These are phyloP conservation scores for Pterostichus niger DNA, from an alignment of 2,888 invertebrate genomes.

Conservation along the genomic window DNA sequence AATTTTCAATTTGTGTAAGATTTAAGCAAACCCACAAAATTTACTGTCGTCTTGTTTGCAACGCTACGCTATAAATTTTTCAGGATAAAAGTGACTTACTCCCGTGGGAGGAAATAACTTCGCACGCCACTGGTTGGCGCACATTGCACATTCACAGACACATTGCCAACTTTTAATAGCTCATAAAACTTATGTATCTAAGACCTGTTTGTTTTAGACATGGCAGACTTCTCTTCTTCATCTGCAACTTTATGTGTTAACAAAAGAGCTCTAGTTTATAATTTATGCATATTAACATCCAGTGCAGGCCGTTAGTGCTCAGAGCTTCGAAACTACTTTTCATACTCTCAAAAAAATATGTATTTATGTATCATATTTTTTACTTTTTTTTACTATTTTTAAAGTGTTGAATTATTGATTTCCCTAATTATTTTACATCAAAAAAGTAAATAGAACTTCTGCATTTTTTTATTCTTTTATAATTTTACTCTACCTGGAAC, in stretches of 20 bases:
- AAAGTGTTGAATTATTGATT: no score
- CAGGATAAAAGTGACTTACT: slow-evolving; percentile 51
- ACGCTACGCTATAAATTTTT: slow-evolving; percentile 34
- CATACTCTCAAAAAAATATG: no score
- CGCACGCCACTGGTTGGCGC: slow-evolving; percentile 28
- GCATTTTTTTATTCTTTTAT: no score
- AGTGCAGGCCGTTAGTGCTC: background rate
- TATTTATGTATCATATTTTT: no score
- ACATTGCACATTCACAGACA: slow-evolving; percentile 44
- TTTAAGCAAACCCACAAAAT: slow-evolving; percentile 34
- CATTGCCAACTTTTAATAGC: slow-evolving; percentile 53
- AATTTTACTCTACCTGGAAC: no score
- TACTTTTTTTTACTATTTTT: no score
- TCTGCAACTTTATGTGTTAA: slow-evolving; percentile 41
- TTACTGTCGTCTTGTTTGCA: slow-evolving; percentile 41
- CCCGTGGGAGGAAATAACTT: slow-evolving; percentile 34
- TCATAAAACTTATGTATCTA: slow-evolving; percentile 37
- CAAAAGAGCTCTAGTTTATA: slow-evolving; percentile 27
- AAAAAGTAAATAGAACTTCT: no score
- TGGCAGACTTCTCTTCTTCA: slow-evolving; percentile 8
- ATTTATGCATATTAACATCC: slow-evolving; percentile 41
- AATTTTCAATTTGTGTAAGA: slow-evolving; percentile 49
- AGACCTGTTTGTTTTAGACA: slow-evolving; percentile 42
- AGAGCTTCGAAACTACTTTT: background rate
- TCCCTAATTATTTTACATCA: no score